Conservation (phyloP, 1,140 invertebrate species). For the Brachionus koreanus region DNA sequence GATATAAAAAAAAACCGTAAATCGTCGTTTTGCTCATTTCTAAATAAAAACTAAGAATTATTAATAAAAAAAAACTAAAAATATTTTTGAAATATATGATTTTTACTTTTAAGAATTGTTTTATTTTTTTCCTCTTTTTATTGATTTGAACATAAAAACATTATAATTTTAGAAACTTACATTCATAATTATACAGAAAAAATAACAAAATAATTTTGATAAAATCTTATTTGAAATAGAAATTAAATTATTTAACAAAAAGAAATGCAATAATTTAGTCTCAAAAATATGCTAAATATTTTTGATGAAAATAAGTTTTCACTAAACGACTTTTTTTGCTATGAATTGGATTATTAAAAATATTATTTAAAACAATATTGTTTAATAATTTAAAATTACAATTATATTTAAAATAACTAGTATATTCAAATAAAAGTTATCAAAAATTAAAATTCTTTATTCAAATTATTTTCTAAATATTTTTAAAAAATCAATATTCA, state of each 20-base stretch:
- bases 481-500: no score
- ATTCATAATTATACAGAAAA: neutral
- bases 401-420: no score
- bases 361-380: no score
- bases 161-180: neutral
- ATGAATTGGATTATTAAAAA: no score
- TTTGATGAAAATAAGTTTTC: no score
- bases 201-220: neutral
- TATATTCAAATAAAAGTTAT: no score
- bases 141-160: neutral
- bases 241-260: neutral
- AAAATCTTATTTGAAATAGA: neutral
- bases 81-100: no score
- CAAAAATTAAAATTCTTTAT: no score
- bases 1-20: neutral
- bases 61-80: no score
- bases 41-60: neutral
- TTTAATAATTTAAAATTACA: no score
- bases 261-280: neutral
- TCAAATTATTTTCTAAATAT: no score
- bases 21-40: neutral
- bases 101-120: neutral
- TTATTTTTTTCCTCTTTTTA: neutral
- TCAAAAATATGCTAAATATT: neutral
- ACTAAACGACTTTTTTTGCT: no score